Conservation (phyloP, 2,797 vertebrate species). For the Falco rusticolus region DNA sequence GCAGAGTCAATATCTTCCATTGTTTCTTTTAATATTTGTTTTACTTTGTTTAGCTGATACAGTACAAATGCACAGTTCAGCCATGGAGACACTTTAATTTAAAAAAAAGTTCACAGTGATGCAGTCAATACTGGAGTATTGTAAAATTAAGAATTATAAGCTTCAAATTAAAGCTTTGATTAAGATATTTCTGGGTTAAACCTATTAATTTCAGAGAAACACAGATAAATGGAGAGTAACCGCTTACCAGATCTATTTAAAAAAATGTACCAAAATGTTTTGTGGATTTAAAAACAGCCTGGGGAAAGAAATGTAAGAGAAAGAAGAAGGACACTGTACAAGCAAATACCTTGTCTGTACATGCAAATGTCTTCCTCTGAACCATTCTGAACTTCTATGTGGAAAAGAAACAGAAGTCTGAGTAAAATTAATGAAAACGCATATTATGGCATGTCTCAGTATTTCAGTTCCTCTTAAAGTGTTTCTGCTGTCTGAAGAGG, state of each 20-base stretch:
- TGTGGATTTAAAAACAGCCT: not conserved
- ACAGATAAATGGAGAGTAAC: not conserved
- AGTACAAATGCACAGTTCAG: not conserved
- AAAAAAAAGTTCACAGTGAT: not conserved
- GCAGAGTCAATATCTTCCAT: not conserved
- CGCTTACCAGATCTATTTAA: not conserved
- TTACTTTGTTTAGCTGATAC: not conserved
- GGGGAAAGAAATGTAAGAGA: not conserved
- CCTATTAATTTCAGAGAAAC: not conserved
- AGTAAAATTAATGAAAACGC: not conserved
- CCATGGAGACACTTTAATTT: not conserved
- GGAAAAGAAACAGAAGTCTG: not conserved
- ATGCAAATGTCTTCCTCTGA: not conserved
- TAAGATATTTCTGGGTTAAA: not conserved
- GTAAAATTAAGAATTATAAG: not conserved
- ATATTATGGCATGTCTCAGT: not conserved
- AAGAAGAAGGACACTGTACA: not conserved
- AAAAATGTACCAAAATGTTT: not conserved
- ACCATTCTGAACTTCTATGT: not conserved
- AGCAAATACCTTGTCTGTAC: not conserved
- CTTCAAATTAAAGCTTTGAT: not conserved
- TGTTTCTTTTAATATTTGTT: not conserved
- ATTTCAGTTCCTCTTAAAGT: not conserved
- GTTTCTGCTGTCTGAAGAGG: not conserved
- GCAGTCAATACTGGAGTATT: not conserved